Evolutionary conservation across 2,113 vertebrate genomes (phyloP), one percentile per base, ranked within the genome.

Genomic region (Polyodon spathula): DNA sequence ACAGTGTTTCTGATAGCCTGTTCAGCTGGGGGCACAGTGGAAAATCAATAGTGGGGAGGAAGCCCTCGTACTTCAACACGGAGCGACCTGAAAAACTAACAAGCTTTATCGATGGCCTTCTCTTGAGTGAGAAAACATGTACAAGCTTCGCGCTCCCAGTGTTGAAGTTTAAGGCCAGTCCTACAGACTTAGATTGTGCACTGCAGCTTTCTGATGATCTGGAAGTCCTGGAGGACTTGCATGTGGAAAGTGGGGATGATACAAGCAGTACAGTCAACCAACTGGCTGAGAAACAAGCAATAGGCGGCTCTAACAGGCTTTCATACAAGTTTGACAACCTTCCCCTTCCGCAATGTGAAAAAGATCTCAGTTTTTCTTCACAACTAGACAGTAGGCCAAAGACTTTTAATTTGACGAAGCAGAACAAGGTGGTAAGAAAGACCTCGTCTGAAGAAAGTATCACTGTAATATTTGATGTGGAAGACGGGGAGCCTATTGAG

Each of bases 1-100:
- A 89, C 46, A 92, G 92, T 48, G 40, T 92, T 71, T 94, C 92
- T 9, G 92, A 94, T 71, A 92, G 90, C 68, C 78, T 94, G 2
- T 90, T 91, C 78, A 84, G 85, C 76, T 93, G 85, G 91, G 89
- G 90, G 75, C 63, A 60, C 51, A 62, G 71, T 14, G 63, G 48
- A 70, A 77, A 63, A 71, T 72, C 62, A 69, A 74, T 74, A 67
- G 66, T 43, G 43, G 82, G 81, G 66, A 76, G 62, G 58, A 75
- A 75, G 40, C 69, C 58, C 2, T 74, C 76, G 0, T 82, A 71
- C 2, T 81, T 78, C 67, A 73, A 86, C 73, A 84, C 82, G 57
- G 91, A 93, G 67, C 88, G 68, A 14, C 87, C 89, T 5, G 89
- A 90, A 73, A 91, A 89, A 75, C 79, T 91, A 59, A 73, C 83